Evolutionary conservation across 2,797 vertebrate species (phyloP), one percentile per base, ranked within the genome.

Genomic region (Heliangelus exortis): DNA sequence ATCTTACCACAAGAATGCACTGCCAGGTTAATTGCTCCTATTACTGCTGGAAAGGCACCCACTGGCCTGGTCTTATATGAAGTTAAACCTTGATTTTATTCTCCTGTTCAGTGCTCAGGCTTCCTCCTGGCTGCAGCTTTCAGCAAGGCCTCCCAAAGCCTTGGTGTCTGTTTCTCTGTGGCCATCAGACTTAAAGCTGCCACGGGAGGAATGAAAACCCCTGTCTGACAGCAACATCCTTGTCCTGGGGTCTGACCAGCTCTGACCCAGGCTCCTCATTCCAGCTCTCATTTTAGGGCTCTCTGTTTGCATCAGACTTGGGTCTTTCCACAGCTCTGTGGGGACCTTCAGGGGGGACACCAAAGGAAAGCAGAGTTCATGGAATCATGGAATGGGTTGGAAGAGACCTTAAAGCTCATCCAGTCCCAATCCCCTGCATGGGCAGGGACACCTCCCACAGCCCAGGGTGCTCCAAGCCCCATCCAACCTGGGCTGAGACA

Each of bases 151-250:
- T 86, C 83, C 73, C 66, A 86, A 91, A 89, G 39, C 72, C 69
- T 78, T 68, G 57, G 48, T 82, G 93, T 89, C 81, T 96, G 65
- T 96, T 96, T 92, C 13, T 86, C 84, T 87, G 5, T 36, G 41
- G 48, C 71, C 75, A 79, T 89, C 90, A 79, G 43, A 69, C 39
- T 50, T 82, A 67, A 81, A 82, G 67, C 34, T 84, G 73, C 61
- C 85, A 82, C 61, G 41, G 4, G 34, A 65, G 61, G 41, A 88
- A 71, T 47, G 87, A 91, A 71, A 51, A 71, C 19, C 17, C 79
- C 39, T 75, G 16, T 16, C 45, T 33, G 34, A 68, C 23, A 72
- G 10, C 34, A 36, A 36, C 10, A 36, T 36, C 39, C 39, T 41
- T 41, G 13, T 41, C 39, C 39, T 41, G 13, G 13, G 39, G 39